These are phyloP conservation scores for Eucera pruinosa DNA, from an alignment of 2,888 invertebrate species.

Conservation along the genomic window DNA sequence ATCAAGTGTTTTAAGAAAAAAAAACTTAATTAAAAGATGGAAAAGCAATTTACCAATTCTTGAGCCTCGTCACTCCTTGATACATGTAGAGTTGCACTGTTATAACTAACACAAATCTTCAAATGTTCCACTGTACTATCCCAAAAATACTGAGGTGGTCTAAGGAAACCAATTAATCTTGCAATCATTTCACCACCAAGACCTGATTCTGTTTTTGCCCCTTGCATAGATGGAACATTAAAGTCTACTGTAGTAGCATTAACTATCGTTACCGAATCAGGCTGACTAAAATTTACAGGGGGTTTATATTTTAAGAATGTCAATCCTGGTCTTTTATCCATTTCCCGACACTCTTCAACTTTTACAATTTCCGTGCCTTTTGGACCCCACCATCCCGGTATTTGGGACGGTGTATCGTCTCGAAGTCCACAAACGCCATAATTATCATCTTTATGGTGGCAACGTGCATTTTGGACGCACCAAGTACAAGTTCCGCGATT, in stretches of 20 bases:
- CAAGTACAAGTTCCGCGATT: conserved; percentile 93
- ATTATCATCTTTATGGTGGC: conserved; percentile 94
- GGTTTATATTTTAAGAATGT: conserved; percentile 95
- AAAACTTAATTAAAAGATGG: conserved; percentile 18
- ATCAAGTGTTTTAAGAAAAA: neutral
- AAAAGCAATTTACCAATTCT: conserved; percentile 70
- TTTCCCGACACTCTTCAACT: conserved; percentile 91
- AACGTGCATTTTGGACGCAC: conserved; percentile 97
- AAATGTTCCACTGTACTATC: conserved; percentile 88
- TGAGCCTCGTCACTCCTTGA: conserved; percentile 77
- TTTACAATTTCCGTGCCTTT: conserved; percentile 91
- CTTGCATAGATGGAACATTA: conserved; percentile 88
- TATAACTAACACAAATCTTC: conserved; percentile 92
- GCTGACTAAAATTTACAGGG: conserved; percentile 94
- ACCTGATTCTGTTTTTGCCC: conserved; percentile 89
- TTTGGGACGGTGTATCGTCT: conserved; percentile 92
- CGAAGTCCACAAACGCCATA: conserved; percentile 92
- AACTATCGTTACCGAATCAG: conserved; percentile 94
- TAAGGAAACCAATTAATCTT: conserved; percentile 91
- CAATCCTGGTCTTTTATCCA: conserved; percentile 93
- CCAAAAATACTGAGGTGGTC: conserved; percentile 90
- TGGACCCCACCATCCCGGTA: conserved; percentile 95
- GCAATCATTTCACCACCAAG: conserved; percentile 91
- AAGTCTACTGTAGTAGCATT: conserved; percentile 94
- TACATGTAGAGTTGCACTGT: conserved; percentile 88